Evolutionary conservation across 2,113 vertebrate genomes (phyloP).

Genomic region (Leptocoma aspasia): DNA sequence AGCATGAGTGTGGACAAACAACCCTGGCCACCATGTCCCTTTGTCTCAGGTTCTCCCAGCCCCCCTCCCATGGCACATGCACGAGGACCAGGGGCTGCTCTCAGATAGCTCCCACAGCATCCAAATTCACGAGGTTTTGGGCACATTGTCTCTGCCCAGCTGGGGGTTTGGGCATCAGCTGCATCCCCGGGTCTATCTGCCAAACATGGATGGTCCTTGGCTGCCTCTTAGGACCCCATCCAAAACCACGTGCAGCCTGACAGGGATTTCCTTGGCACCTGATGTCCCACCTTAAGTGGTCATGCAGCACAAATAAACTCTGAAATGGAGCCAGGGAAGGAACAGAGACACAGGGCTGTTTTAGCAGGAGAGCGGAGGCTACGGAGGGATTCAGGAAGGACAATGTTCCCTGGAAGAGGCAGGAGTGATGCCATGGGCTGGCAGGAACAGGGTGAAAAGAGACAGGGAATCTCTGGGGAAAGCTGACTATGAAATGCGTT

Average conservation of each 20-base stretch:
- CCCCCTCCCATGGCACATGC: fast-evolving
- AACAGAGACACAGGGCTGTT: fast-evolving
- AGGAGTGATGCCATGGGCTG: not conserved
- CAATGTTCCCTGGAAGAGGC: fast-evolving
- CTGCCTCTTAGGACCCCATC: not conserved
- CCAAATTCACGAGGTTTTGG: not conserved
- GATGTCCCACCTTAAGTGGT: fast-evolving
- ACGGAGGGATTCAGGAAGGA: fast-evolving
- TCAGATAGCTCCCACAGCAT: not conserved
- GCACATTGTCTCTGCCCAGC: fast-evolving
- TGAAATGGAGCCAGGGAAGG: not conserved
- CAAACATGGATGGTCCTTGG: fast-evolving
- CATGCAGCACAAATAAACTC: not conserved
- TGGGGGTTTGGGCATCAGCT: not conserved
- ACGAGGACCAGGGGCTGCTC: not conserved
- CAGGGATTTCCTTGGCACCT: not conserved
- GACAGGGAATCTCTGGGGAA: not conserved
- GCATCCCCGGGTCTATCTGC: fast-evolving
- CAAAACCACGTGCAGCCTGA: not conserved
- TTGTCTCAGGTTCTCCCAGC: not conserved
- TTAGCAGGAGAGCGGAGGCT: not conserved
- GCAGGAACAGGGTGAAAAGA: not conserved
- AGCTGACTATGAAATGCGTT: not conserved
- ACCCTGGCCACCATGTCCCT: not conserved
- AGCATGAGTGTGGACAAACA: fast-evolving